Evolutionary conservation across 2,113 vertebrate genomes (phyloP), one percentile per base, ranked within the genome.

Genomic region (Eulacestoma nigropectus): DNA sequence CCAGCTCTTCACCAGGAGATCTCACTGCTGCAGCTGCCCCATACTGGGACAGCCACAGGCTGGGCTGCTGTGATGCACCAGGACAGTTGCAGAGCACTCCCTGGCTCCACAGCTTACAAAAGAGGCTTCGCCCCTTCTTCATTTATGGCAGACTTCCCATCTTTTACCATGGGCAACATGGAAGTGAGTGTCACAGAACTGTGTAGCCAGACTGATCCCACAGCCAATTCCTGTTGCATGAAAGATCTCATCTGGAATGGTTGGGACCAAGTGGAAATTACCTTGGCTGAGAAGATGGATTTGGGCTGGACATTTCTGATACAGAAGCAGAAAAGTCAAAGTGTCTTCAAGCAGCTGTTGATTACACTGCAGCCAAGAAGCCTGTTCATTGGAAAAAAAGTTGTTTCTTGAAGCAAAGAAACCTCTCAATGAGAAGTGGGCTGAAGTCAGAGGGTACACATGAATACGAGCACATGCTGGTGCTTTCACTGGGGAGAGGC

Each of bases 381-480:
- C 29, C 26, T 65, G 11, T n/a, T 81, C 2, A 13, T 23, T 16
- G 25, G 25, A 29, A 42, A 52, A 30, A 64, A 16, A 2, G 23
- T 1, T 5, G 1, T 11, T 33, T 62, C 81, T 21, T 74, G 33
- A 79, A 78, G 70, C 32, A 67, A 82, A 74, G 70, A 79, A 85
- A 23, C 25, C 7, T 39, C 50, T 70, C 42, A 64, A 4, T 1
- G 7, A 52, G 77, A 46, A 70, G 14, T 3, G 44, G 35, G 22
- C 35, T 37, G 17, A 50, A 55, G 30, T 52, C 65, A 59, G 44
- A 20, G 27, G 9, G 26, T 46, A 10, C 16, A 30, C 26, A 11
- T 13, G n/a, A 62, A 56, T 26, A 20, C 0, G 6, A 52, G n/a
- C 15, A 70, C 15, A 26, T 0, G 0, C 21, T 41, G 55, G 33